Evolutionary conservation across 2,797 vertebrate genomes (phyloP).

Genomic region (Ctenosaura bakeri): DNA sequence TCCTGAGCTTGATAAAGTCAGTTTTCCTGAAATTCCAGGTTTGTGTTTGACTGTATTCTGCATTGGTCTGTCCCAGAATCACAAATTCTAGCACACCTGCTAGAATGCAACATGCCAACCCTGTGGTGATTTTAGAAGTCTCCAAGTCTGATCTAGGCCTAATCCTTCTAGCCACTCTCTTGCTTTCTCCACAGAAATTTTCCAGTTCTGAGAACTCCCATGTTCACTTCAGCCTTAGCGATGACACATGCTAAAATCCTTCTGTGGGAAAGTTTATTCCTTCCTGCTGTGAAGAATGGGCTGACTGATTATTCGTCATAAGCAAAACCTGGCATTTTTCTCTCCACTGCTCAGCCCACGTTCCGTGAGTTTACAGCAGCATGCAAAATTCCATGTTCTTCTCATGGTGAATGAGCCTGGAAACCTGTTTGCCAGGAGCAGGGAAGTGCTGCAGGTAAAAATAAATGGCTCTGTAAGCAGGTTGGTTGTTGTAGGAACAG

Average conservation of each 20-base stretch:
- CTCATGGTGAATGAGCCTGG: constrained; percentile 5
- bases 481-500: background rate
- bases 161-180: background rate
- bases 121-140: background rate
- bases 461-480: constrained; percentile 15
- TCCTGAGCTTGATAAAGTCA: too few species aligned
- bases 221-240: background rate
- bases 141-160: background rate
- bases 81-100: too few species aligned
- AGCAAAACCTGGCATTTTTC: constrained; percentile 29
- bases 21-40: too few species aligned
- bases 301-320: constrained; percentile 19
- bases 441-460: constrained; percentile 5
- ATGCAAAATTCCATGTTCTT: constrained; percentile 1
- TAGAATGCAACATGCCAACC: too few species aligned
- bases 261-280: background rate
- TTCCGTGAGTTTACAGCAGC: constrained; percentile 23
- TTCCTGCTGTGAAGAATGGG: constrained; percentile 10
- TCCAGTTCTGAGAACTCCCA: background rate
- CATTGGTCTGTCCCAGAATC: too few species aligned
- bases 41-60: too few species aligned
- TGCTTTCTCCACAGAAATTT: background rate
- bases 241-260: constrained; percentile 10
- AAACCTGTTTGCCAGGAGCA: constrained; percentile 25
- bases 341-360: constrained; percentile 10